These are phyloP conservation scores for Tethya wilhelma DNA, from an alignment of 37 sponge, comb jelly and placozoan genomes.

Conservation along the genomic window DNA sequence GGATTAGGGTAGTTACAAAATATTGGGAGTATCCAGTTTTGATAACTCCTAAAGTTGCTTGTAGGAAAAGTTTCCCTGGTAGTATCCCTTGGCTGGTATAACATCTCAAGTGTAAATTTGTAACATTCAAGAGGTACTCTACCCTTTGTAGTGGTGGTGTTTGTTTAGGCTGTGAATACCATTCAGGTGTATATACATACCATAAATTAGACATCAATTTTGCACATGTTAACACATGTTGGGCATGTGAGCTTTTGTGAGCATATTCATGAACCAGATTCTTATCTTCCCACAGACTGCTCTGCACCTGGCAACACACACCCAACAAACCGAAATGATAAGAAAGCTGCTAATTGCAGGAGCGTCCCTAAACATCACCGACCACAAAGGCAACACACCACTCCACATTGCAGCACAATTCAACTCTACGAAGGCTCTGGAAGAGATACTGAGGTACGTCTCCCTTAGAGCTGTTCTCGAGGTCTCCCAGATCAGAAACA, in stretches of 20 bases:
- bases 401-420: constrained; percentile 71
- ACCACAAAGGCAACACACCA: constrained; percentile 88
- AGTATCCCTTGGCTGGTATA: too few relatives aligned
- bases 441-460: constrained; percentile 42
- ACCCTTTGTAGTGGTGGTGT: background rate
- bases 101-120: too few relatives aligned
- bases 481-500: constrained; percentile 50
- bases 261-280: background rate
- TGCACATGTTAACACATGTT: too few relatives aligned
- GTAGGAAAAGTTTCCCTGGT: background rate
- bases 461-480: constrained; percentile 22
- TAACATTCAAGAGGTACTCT: too few relatives aligned
- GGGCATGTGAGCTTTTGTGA: too few relatives aligned
- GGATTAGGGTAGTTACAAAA: background rate
- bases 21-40: background rate
- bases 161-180: background rate
- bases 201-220: too few relatives aligned
- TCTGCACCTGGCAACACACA: constrained; percentile 80
- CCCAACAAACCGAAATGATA: constrained; percentile 61
- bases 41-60: background rate
- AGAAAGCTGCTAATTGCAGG: constrained; percentile 54
- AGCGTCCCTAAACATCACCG: constrained; percentile 59
- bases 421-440: constrained; percentile 49
- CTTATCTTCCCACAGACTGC: constrained; percentile 60
- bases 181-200: background rate